Percentiles rank a stretch among this genome's conserved stretches.
Conservation (phyloP, 2,888 invertebrate genomes). For the Cremastinae sp. region DNA sequence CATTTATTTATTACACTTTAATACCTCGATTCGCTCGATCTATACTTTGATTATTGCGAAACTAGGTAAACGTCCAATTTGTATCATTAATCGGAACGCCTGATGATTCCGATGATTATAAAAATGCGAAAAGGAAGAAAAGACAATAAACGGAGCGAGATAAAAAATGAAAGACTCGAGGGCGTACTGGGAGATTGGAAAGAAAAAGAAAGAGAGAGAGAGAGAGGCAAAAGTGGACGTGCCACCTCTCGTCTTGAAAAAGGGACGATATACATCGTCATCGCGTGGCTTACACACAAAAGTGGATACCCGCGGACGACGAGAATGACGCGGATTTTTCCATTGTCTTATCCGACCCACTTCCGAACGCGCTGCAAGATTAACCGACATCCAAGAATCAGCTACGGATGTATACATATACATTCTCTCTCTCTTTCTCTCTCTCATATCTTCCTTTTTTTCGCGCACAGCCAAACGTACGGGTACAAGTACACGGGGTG, state of each 20-base stretch:
- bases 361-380: conserved; percentile 72
- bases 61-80: too few relatives aligned
- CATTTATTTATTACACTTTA: too few relatives aligned
- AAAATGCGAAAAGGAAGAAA: conserved; percentile 9
- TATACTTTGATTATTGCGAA: too few relatives aligned
- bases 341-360: conserved; percentile 74
- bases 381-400: conserved; percentile 68
- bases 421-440: not conserved
- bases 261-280: conserved; percentile 13
- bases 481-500: not conserved
- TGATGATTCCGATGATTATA: conserved; percentile 56
- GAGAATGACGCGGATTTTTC: conserved; percentile 53
- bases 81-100: too few relatives aligned
- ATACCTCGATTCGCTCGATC: too few relatives aligned
- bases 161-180: conserved; percentile 54
- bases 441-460: not conserved
- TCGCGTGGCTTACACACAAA: not conserved
- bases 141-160: conserved; percentile 30
- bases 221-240: not conserved
- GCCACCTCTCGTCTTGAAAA: conserved; percentile 18
- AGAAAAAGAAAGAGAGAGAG: conserved; percentile 52
- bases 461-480: not conserved
- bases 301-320: conserved; percentile 14
- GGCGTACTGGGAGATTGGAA: conserved; percentile 61
- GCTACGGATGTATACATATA: conserved; percentile 45